Conservation (phyloP, 37 sponge, comb jelly and placozoan genomes). For the Petrosia ficiformis region DNA sequence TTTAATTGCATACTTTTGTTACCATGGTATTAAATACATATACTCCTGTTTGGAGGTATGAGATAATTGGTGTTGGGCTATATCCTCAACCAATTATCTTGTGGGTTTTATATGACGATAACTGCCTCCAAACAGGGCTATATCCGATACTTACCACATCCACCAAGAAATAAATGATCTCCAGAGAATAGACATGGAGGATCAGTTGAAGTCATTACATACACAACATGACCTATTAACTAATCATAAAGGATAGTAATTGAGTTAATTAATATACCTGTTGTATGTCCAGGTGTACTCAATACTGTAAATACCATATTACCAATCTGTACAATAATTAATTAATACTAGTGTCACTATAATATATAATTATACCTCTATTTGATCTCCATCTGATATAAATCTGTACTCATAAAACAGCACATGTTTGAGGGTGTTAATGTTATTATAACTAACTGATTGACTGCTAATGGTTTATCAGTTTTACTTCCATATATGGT, state of each 20-base stretch:
- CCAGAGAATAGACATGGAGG: conserved; percentile 75
- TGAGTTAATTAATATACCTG: conserved; percentile 20
- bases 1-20: too few relatives aligned
- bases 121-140: too few relatives aligned
- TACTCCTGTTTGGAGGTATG: neutral
- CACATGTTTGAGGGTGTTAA: too few relatives aligned
- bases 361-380: neutral
- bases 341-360: neutral
- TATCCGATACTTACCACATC: conserved; percentile 51
- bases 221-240: conserved; percentile 66
- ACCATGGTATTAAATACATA: neutral
- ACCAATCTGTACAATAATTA: conserved; percentile 18
- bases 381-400: too few relatives aligned
- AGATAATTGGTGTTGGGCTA: too few relatives aligned
- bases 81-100: too few relatives aligned
- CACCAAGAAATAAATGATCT: conserved; percentile 73
- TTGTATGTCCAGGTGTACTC: conserved; percentile 73
- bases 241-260: neutral
- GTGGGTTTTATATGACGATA: too few relatives aligned
- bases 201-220: conserved; percentile 21
- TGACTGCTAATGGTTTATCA: conserved; percentile 26
- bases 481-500: conserved; percentile 37
- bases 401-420: too few relatives aligned
- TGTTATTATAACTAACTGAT: conserved; percentile 55
- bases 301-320: conserved; percentile 35